Evolutionary conservation across 1,140 invertebrate genomes (phyloP), one percentile per base, ranked within the genome.

Genomic region (Pomacea maculata): DNA sequence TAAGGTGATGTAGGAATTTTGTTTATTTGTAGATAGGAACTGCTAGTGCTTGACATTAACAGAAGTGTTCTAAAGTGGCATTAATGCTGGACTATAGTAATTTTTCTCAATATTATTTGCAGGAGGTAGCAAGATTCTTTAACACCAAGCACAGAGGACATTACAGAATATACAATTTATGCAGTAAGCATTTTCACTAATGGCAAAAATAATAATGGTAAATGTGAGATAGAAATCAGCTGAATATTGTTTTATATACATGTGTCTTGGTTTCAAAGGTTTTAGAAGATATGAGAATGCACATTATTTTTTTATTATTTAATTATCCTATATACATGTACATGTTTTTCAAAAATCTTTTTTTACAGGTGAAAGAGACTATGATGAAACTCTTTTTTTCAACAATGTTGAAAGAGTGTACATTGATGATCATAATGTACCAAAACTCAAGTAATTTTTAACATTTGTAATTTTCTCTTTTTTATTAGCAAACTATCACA

Each of bases 351-450:
- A 45, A 45, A 45, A 45, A 45, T 63, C 73, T n/a, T 78, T 78
- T 80, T 74, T 87, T 88, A 64, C 79, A 93, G 92, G 91, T 89
- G 94, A 94, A 87, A 91, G 92, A 82, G 88, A 91, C n/a, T 94
- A 94, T 85, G 92, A 94, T 88, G 89, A 91, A 67, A 85, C 82
- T 11, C 90, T 92, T 78, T 94, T 94, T 86, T 91, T 94, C 83
- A 90, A 92, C 70, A 88, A 91, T 81, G 93, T 94, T 17, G 91
- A 93, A 81, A 88, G 93, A 80, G 91, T 92, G 80, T 90, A 89
- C 68, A 94, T 94, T 82, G 93, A 93, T 87, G 94, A 94, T 85
- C 94, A 94, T 86, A 94, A 94, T 89, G 93, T 94, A 8, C 94
- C 94, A 57, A 90, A 89, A 19, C 84, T 94, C 9, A 88, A 90